These are phyloP conservation scores for Ophiodon elongatus DNA, from an alignment of 2,113 vertebrate genomes.

Conservation along the genomic window DNA sequence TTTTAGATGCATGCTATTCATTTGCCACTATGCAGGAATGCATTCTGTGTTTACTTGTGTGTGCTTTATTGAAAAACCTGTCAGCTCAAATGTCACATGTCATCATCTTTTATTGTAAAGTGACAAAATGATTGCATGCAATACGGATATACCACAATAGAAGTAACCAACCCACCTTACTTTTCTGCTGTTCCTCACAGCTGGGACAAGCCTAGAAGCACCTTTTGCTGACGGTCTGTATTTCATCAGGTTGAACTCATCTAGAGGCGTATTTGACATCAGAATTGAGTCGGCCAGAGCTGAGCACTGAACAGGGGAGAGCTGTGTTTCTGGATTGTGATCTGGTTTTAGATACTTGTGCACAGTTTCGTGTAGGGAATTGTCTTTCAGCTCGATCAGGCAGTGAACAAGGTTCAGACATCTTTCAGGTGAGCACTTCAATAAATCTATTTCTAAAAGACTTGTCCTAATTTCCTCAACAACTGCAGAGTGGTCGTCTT, in stretches of 20 bases:
- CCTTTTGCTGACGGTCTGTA: conserved; percentile 30
- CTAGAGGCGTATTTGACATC: conserved; percentile 27
- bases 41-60: background rate
- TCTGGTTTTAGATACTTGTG: conserved; percentile 17
- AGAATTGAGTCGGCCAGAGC: conserved; percentile 49
- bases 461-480: conserved; percentile 23
- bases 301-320: conserved; percentile 51
- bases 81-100: background rate
- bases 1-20: background rate
- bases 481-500: background rate
- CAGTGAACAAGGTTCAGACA: conserved; percentile 61
- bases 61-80: too few relatives aligned
- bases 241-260: conserved; percentile 46
- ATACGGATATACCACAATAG: background rate
- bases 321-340: conserved; percentile 3
- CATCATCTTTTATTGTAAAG: background rate
- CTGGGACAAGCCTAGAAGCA: conserved; percentile 49
- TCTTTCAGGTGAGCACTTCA: background rate
- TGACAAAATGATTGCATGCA: background rate
- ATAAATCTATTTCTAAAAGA: fast-evolving
- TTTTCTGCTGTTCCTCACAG: conserved; percentile 50
- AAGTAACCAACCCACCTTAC: conserved; percentile 27
- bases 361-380: conserved; percentile 12
- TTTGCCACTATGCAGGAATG: background rate
- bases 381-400: conserved; percentile 52